Evolutionary conservation across 2,113 vertebrate genomes (phyloP), one percentile per base, ranked within the genome.

Genomic region (Todiramphus chloris): DNA sequence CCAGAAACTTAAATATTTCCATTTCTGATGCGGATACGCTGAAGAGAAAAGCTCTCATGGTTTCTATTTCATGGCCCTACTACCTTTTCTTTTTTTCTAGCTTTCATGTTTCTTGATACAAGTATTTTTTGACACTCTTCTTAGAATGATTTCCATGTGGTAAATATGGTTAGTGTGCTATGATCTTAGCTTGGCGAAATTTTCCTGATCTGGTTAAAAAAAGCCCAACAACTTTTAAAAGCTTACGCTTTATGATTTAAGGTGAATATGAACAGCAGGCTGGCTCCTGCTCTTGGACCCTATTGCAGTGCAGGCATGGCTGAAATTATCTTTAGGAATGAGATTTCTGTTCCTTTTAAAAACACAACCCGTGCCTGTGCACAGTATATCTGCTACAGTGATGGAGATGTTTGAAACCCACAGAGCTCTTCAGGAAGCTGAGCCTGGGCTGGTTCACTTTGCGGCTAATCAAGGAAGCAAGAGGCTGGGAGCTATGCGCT

Each of bases 251-350:
- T 13, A 60, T 63, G 90, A 94, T 90, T 94, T 87, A 72, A 89
- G 90, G 62, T 76, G 53, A 89, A 33, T 48, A 78, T 53, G 87
- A 94, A 75, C 85, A 93, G 64, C 33, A 35, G 56, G 30, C 63
- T 82, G 67, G 7, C 15, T 89, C 43, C 86, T 44, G 23, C 20
- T 83, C 50, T 31, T 74, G 37, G 58, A 76, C 72, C 89, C 89
- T 81, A 72, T 4, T 68, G 56, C 60, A 41, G 60, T 1, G 43
- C 60, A 92, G 76, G 66, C 60, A 83, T 48, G 46, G 53, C 39
- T 76, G 73, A 87, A 94, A 87, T 79, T 83, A 82, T 76, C 81
- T 87, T 87, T 50, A 83, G 53, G 63, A 93, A 89, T 28, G 13
- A 82, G 58, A 82, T 69, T 95, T 69, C 5, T 11, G 53, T 50